Base-by-base conservation (phyloP, 64 coral and sea anemone genomes). In the Orbicella faveolata region DNA sequence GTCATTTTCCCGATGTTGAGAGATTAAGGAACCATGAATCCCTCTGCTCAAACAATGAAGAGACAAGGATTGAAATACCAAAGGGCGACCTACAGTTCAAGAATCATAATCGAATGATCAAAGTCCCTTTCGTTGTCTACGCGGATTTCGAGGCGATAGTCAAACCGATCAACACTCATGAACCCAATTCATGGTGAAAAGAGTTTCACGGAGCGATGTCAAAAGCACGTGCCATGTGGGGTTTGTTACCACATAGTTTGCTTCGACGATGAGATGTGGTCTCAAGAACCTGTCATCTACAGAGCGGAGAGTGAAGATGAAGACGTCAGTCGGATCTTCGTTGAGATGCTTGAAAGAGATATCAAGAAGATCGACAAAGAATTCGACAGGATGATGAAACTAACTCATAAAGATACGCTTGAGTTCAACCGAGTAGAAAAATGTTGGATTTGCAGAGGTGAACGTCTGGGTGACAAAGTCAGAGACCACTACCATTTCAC, bases 401-500 rank as follows among this genome's bases (percentile, higher is more conserved):
- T 57, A 2, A 57, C 54, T 11, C 52, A 3, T n/a, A 53, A 9
- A 8, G 69, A 90, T 55, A 66, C 53, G 3, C 10, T 53, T 2
- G 67, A 69, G 18, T 67, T 81, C 25, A 73, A 15, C 3, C 19
- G 82, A 3, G 48, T 65, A 8, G 36, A 78, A 15, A 64, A 26
- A 0, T 91, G 89, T 76, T 73, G 75, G 19, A 85, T 91, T 15
- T 53, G 4, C 52, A 30, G 30, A 30, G 30, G 30, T 30, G 30
- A 30, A 30, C 30, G 30, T 30, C 4, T 91, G 89, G 76, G 80
- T 21, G 74, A 63, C 15, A 91, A 91, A 73, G 89, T 84, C 3
- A 26, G 52, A 13, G 80, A 91, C 33, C 89, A 91, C 30, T 41
- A 33, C 21, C 80, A 91, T 23, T 72, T 84, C 19, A 91, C 78